Evolutionary conservation across 2,113 vertebrate genomes (phyloP).

Genomic region (Centropus unirufus): DNA sequence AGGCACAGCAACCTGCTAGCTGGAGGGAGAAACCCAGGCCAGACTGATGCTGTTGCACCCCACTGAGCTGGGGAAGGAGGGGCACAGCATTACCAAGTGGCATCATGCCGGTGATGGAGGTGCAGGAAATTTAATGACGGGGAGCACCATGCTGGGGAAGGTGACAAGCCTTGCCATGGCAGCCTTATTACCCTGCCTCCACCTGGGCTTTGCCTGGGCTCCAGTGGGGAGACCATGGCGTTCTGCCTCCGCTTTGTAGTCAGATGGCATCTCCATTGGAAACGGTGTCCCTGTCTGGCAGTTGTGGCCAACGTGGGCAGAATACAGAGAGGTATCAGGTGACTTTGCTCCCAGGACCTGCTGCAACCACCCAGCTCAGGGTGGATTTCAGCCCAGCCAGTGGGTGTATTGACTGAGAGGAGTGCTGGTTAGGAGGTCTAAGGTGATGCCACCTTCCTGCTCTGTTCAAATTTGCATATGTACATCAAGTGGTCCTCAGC

Average conservation of each 20-base stretch:
- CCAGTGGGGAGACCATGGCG: rapidly evolving
- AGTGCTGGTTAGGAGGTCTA: background rate
- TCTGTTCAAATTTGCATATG: background rate
- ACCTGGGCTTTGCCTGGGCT: background rate
- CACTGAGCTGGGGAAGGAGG: background rate
- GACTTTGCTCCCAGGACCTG: background rate
- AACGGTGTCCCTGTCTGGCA: background rate
- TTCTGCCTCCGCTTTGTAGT: background rate
- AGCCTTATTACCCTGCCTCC: background rate
- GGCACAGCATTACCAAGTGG: background rate
- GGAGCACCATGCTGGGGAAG: background rate
- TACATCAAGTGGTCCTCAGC: rapidly evolving
- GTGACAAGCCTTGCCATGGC: background rate
- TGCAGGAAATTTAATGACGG: background rate
- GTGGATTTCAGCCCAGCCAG: background rate
- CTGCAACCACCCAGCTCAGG: background rate
- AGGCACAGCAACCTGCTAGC: background rate
- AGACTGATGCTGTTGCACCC: rapidly evolving
- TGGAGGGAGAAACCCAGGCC: background rate
- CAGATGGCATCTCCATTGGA: background rate
- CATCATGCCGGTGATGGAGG: background rate
- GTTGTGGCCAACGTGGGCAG: background rate
- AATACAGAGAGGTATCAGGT: background rate
- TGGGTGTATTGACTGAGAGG: no score
- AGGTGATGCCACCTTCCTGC: background rate